Evolutionary conservation across 2,888 invertebrate genomes (phyloP), one percentile per base, ranked within the genome.

Genomic region (Strigamia transsilvanica): DNA sequence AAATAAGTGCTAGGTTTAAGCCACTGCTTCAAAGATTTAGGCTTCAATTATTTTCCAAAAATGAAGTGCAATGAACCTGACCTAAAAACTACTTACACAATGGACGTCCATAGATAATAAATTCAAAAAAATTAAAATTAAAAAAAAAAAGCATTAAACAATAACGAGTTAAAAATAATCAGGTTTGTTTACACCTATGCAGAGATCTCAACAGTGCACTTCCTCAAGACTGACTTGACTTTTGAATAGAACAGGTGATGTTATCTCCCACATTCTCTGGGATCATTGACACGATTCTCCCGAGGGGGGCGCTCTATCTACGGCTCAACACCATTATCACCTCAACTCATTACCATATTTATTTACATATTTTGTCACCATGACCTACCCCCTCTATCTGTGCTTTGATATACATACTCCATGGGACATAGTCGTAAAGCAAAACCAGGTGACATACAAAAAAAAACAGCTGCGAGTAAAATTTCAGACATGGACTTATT

Each of bases 201-300:
- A 73, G n/a, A 73, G 73, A 32, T 73, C 23, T 73, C 73, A 73
- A 73, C 32, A 73, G 73, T 73, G 73, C 73, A 73, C 73, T 73
- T 73, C 73, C 73, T 73, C 73, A 73, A 73, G 27, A 27, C 73
- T 73, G 73, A 73, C 73, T 73, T 73, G 73, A 73, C 73, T 73
- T 73, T 73, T 73, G 73, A 73, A 73, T 73, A 73, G 32, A 73
- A 73, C 73, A n/a, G 32, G 73, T 32, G 73, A 73, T 73, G 73
- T 73, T 73, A 73, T 73, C 73, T 73, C 73, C 32, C 73, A 73
- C 73, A 73, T 73, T 73, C 73, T 73, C 73, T 15, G 73, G 32
- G 73, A 73, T 73, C 73, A 73, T 73, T 73, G 73, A 73, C 73
- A 73, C 73, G 73, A 73, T 73, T 73, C 73, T 73, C 73, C 73